These are phyloP conservation scores for Ammospiza maritima DNA, from an alignment of 2,797 vertebrate species.

Conservation along the genomic window DNA sequence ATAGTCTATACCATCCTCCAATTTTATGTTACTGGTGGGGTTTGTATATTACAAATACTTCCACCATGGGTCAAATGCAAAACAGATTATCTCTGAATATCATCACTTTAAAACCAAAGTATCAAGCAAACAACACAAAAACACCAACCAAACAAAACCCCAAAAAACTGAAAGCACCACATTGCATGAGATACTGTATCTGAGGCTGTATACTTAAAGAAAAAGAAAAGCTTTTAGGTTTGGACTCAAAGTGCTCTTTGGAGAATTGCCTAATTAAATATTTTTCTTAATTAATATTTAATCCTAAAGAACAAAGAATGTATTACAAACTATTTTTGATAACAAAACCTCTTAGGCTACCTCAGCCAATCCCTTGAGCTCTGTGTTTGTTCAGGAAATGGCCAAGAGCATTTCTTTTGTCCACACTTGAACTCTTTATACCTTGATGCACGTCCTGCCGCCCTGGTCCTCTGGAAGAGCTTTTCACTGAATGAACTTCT, in stretches of 20 bases:
- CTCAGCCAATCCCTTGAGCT: neutral
- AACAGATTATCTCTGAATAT: neutral
- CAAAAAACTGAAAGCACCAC: neutral
- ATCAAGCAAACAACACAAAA: neutral
- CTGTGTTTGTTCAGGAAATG: neutral
- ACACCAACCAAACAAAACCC: neutral
- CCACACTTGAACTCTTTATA: constrained; percentile 38
- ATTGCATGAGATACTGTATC: neutral
- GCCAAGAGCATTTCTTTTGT: neutral
- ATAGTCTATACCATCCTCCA: neutral
- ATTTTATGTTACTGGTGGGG: neutral
- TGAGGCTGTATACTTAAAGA: neutral
- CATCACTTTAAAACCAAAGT: neutral
- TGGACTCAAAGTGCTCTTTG: neutral
- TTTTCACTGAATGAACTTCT: constrained; percentile 90
- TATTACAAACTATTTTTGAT: neutral
- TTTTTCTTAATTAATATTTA: neutral
- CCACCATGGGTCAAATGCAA: neutral
- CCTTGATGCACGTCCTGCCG: constrained; percentile 84
- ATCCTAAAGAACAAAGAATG: neutral
- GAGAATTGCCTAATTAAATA: neutral
- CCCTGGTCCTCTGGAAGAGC: constrained; percentile 92
- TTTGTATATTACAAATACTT: neutral
- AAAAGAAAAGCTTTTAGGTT: neutral
- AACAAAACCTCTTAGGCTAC: neutral